A percentile compares a stretch with the other conserved stretches of the same genome.
phyloP scores from a whole-genome alignment of 1,140 invertebrate genomes.

The Plutomurus gul region DNA sequence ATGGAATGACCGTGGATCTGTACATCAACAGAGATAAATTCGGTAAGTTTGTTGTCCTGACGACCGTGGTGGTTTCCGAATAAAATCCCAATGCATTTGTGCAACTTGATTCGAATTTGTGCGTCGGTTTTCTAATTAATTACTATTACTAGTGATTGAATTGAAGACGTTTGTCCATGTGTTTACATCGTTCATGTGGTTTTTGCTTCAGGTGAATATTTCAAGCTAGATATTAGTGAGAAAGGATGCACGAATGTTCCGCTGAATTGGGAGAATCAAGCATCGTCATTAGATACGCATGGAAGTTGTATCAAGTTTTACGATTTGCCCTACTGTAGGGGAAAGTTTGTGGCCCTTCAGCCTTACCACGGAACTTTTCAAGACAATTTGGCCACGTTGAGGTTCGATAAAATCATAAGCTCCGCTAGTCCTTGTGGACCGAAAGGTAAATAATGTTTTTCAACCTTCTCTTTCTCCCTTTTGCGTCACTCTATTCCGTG shows the following conservation, averaged over 20 bases:
- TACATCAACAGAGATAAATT: conserved; percentile 43
- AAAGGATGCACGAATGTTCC: conserved; percentile 52
- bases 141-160: not conserved
- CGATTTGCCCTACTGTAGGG: conserved; percentile 43
- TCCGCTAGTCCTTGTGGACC: conserved; percentile 47
- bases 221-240: conserved; percentile 42
- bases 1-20: conserved; percentile 2
- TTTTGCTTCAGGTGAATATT: conserved; percentile 41
- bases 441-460: conserved; percentile 34
- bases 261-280: conserved; percentile 46
- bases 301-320: conserved; percentile 47
- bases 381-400: conserved; percentile 40
- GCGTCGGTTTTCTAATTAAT: not conserved
- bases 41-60: conserved; percentile 12
- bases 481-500: not conserved
- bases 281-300: conserved; percentile 45
- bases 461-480: not conserved
- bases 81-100: not conserved
- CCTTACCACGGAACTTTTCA: conserved; percentile 49
- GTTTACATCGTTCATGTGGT: not conserved
- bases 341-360: conserved; percentile 47
- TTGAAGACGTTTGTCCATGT: not conserved
- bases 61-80: too few species aligned
- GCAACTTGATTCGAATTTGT: not conserved
- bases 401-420: conserved; percentile 44